Base-by-base conservation (phyloP, 92 coral and sea anemone genomes). In the Galaxea fascicularis region DNA sequence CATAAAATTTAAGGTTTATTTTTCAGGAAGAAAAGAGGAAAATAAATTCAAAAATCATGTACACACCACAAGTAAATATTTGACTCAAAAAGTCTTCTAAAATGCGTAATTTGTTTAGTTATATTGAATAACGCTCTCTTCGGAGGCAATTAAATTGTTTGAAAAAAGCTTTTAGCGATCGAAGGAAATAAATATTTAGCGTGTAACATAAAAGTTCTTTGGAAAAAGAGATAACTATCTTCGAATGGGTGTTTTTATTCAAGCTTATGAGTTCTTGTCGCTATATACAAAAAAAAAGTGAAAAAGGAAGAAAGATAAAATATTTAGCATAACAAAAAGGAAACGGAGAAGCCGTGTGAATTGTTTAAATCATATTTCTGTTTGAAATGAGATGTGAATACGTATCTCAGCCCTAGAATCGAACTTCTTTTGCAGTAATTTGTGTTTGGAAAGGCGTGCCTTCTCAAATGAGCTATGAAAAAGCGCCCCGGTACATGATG, bases 101-200 rank as follows among this genome's bases (percentile, higher is more conserved):
- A 35, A 35, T 35, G 41, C 41, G 2, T 35, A 2, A 35, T 35
- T 35, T 35, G 63, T 27, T 26, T 26, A 74, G 28, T 74, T 52
- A 3, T 27, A 25, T 22, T 22, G 57, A 16, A 56, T 17, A 56
- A 4, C 62, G 24, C 24, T 56, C 24, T 16, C 8, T 56, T 56
- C 39, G 39, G 82, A 3, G 53, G 24, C 66, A 45, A 45, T 8
- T 60, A 8, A 12, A 17, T 45, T 29, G 39, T 49, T 14, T 9
- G 16, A 77, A 26, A 44, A 21, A 63, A 45, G 45, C 53, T 62
- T 77, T 77, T 77, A 77, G 66, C 71, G 27, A 17, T 5, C 5
- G 30, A 51, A 77, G 49, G 35, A 77, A 74, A 41, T n/a, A 24
- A 21, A 12, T 54, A 20, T 57, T 30, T 27, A 73, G 30, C 21